phyloP scores from a whole-genome alignment of 2,888 invertebrate species.

The Calephelis perditalis region DNA sequence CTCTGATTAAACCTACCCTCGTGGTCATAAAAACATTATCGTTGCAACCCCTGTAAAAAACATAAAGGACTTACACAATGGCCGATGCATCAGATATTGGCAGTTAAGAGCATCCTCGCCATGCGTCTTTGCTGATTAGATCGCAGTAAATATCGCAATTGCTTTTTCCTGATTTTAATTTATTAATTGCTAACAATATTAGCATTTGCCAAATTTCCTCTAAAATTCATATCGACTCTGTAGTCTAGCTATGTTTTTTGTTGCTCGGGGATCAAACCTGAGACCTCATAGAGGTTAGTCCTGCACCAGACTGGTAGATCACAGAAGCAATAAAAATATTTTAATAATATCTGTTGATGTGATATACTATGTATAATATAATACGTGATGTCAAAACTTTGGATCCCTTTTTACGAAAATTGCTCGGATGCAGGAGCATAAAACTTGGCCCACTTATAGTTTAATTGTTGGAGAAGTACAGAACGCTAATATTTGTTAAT shows the following conservation, averaged over 20 bases:
- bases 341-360: no score
- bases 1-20: conserved; percentile 69
- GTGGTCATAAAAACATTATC: conserved; percentile 76
- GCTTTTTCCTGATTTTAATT: conserved; percentile 16
- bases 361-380: no score
- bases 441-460: no score
- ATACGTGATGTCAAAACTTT: no score
- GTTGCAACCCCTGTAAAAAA: conserved; percentile 70
- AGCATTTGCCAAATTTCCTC: no score
- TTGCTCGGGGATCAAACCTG: background rate
- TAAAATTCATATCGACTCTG: conserved; percentile 1
- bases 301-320: no score
- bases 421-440: no score
- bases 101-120: conserved; percentile 66
- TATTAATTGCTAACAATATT: background rate
- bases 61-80: conserved; percentile 76
- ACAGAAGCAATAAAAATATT: no score
- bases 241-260: background rate
- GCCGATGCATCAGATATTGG: conserved; percentile 73
- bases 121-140: conserved; percentile 64
- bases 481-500: no score
- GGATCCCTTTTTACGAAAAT: no score
- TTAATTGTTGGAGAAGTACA: no score
- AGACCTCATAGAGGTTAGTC: no score
- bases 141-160: conserved; percentile 35